Evolutionary conservation across 2,797 vertebrate genomes (phyloP).

Genomic region (Scomberomorus guttatus): DNA sequence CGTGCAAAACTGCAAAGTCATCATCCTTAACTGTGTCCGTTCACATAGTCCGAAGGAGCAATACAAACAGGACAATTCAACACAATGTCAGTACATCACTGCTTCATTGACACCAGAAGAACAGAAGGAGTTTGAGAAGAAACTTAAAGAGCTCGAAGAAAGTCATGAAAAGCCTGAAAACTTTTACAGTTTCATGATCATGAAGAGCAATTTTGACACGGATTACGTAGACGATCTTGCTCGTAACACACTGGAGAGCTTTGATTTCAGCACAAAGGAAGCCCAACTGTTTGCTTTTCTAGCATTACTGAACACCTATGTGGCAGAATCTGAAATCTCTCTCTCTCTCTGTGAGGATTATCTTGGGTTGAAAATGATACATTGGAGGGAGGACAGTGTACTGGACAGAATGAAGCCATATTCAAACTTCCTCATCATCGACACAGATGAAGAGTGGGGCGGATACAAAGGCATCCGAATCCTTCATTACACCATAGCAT

Average conservation of each 20-base stretch:
- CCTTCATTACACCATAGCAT: slow-evolving; percentile 83
- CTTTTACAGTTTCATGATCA: slow-evolving; percentile 91
- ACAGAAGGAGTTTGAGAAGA: slow-evolving; percentile 85
- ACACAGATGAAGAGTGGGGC: slow-evolving; percentile 68
- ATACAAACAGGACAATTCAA: slow-evolving; percentile 35
- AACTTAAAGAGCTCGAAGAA: slow-evolving; percentile 84
- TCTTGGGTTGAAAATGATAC: slow-evolving; percentile 74
- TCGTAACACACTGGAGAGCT: slow-evolving; percentile 80
- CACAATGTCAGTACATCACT: slow-evolving; percentile 79
- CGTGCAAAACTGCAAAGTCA: slow-evolving; percentile 77
- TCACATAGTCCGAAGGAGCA: slow-evolving; percentile 82
- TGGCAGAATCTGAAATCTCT: slow-evolving; percentile 80
- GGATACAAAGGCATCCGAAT: slow-evolving; percentile 81
- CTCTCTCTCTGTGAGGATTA: slow-evolving; percentile 84
- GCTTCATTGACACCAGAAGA: slow-evolving; percentile 80
- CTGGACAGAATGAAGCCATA: slow-evolving; percentile 83
- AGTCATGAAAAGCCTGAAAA: slow-evolving; percentile 83
- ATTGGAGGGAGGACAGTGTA: slow-evolving; percentile 67
- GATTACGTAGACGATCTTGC: slow-evolving; percentile 82
- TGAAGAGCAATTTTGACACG: slow-evolving; percentile 86
- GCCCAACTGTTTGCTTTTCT: slow-evolving; percentile 83
- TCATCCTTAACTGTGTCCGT: slow-evolving; percentile 88
- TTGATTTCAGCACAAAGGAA: slow-evolving; percentile 74
- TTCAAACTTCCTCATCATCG: slow-evolving; percentile 82
- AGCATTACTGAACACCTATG: slow-evolving; percentile 83